Evolutionary conservation across 2,113 vertebrate genomes (phyloP).

Genomic region (Psophia crepitans): DNA sequence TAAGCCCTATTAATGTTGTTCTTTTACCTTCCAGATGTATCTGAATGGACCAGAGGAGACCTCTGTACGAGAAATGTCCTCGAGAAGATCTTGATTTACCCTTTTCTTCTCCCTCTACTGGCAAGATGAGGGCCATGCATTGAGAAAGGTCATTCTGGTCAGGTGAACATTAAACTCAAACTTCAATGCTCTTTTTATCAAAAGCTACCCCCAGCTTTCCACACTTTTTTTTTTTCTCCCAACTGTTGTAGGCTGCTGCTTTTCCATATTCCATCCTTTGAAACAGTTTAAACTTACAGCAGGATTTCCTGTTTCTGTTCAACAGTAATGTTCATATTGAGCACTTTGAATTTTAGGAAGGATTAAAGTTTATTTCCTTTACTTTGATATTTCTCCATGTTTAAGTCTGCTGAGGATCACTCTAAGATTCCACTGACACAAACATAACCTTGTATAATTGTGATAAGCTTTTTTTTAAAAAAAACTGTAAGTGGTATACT

Average conservation of each 20-base stretch:
- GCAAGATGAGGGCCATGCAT: background rate
- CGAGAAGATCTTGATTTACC: background rate
- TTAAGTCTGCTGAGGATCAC: background rate
- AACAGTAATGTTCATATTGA: background rate
- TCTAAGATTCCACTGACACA: background rate
- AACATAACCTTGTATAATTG: background rate
- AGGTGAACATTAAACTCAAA: background rate
- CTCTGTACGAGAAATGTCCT: background rate
- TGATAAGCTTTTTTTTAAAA: background rate
- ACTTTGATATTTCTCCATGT: background rate
- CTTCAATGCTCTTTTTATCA: background rate
- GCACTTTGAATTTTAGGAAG: background rate
- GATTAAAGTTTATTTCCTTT: background rate
- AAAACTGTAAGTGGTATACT: background rate
- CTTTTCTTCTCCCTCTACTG: background rate
- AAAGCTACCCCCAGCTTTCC: background rate
- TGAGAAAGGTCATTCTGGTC: too few relatives aligned
- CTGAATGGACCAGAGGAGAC: slow-evolving; percentile 32
- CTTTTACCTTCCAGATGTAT: slow-evolving; percentile 59
- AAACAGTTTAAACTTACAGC: background rate
- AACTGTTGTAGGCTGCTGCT: background rate
- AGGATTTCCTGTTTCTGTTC: background rate
- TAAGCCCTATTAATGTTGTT: background rate
- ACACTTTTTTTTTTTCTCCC: rapidly evolving
- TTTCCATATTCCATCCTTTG: background rate